Base-by-base conservation (phyloP, 53 echinoderm and acorn worm species). In the Temnopleurus reevesii region DNA sequence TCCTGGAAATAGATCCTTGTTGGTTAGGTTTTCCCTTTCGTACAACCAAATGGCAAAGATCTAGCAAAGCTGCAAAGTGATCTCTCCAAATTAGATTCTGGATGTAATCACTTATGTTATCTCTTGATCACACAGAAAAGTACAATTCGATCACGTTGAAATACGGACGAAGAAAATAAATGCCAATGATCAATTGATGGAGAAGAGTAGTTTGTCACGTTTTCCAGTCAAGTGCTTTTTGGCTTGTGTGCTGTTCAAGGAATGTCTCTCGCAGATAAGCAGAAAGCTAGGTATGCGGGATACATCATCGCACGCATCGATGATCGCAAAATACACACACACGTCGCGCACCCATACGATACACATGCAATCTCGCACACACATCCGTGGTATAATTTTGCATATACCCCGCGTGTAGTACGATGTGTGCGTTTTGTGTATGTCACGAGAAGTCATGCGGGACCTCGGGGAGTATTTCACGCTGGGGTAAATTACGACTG, bases 101-200 rank as follows among this genome's bases (percentile, higher is more conserved):
- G 86, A 85, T 85, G 86, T 85, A 85, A 60, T 85, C 86, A 85
- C 59, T 85, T 85, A 85, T 3, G 27, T 83, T 85, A 85, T 85
- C 86, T 44, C 59, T 27, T 44, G 44, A 85, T 85, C 46, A 18
- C 56, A 35, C 30, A 12, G 31, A 47, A 35, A 33, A 83, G 51
- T 28, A 18, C 47, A 49, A 18, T 49, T 15, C 53, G 24, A 46
- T 15, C 29, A 51, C 53, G 49, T 38, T 38, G 12, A 71, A 71
- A 71, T 63, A 31, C 29, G 61, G 71, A 43, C 71, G 71, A 7
- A 38, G 41, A 71, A 38, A 71, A 38, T 13, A 38, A 38, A 41
- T 71, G 71, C 41, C 71, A 71, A 38, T 41, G 79, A 79, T 26
- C 79, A 47, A 79, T 26, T 21, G 49, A 47, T 46, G 79, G 34